Conservation (phyloP, 2,888 invertebrate genomes). For the Busseola fusca region DNA sequence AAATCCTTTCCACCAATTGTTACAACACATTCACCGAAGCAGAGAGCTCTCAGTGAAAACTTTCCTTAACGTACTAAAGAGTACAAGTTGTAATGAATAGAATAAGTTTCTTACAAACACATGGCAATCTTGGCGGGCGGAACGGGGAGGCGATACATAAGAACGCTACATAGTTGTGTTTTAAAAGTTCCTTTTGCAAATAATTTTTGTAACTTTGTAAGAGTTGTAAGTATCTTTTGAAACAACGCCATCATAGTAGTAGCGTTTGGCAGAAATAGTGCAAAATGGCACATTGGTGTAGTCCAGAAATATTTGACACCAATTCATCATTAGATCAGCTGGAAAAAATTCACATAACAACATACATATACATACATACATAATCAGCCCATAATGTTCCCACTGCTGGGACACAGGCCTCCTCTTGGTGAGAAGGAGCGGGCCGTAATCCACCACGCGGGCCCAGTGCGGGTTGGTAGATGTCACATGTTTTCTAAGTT, state of each 20-base stretch:
- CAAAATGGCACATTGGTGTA: not conserved
- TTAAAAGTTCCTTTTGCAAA: conserved; percentile 1
- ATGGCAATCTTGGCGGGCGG: conserved; percentile 45
- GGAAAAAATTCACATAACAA: too few relatives aligned
- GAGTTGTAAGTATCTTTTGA: conserved; percentile 1
- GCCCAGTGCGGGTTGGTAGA: too few relatives aligned
- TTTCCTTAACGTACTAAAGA: conserved; percentile 43
- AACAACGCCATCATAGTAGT: not conserved
- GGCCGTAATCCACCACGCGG: too few relatives aligned
- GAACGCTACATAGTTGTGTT: conserved; percentile 30
- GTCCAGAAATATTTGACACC: not conserved
- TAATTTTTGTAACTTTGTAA: conserved; percentile 16
- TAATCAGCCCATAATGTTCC: too few relatives aligned
- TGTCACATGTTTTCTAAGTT: too few relatives aligned
- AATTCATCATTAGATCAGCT: not conserved
- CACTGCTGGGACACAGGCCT: too few relatives aligned
- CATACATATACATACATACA: too few relatives aligned
- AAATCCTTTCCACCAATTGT: conserved; percentile 8
- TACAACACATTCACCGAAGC: not conserved
- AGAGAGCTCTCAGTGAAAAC: conserved; percentile 7
- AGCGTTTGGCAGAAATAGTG: too few relatives aligned
- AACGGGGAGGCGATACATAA: conserved; percentile 16
- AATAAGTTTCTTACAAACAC: conserved; percentile 69
- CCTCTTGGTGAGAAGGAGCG: too few relatives aligned
- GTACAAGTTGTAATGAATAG: conserved; percentile 73